These are phyloP conservation scores for Numida meleagris DNA, from an alignment of 2,113 vertebrate genomes.

Conservation along the genomic window DNA sequence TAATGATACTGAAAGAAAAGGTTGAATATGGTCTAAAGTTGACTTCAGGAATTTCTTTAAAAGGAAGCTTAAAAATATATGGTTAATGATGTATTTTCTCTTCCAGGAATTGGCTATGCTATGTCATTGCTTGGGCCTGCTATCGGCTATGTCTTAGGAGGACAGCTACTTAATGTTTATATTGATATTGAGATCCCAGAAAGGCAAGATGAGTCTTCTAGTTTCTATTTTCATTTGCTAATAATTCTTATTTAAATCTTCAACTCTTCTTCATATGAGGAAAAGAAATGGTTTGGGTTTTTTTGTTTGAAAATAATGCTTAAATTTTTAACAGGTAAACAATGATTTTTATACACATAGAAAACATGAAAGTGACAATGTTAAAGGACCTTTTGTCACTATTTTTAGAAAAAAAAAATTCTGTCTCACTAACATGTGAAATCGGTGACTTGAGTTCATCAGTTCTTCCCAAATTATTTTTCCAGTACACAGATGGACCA, in stretches of 20 bases:
- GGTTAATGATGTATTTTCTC: slow-evolving; percentile 11
- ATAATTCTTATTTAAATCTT: not conserved
- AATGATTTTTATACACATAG: not conserved
- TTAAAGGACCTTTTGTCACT: not conserved
- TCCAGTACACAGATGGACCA: slow-evolving; percentile 46
- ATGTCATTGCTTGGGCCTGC: slow-evolving; percentile 84
- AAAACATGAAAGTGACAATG: not conserved
- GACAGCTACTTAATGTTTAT: slow-evolving; percentile 80
- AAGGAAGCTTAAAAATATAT: not conserved
- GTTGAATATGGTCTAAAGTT: not conserved
- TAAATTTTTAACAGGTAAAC: not conserved
- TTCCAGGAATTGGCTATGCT: slow-evolving; percentile 80
- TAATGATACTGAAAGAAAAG: not conserved
- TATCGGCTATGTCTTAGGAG: slow-evolving; percentile 82
- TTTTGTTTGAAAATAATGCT: not conserved
- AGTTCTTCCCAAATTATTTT: slow-evolving; percentile 42
- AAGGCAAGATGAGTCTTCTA: slow-evolving; percentile 71
- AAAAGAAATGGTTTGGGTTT: not conserved
- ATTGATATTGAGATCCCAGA: slow-evolving; percentile 74
- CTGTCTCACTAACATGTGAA: not conserved
- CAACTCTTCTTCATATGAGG: not conserved
- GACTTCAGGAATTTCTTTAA: not conserved
- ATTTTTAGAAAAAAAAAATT: not conserved
- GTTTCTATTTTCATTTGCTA: not conserved
- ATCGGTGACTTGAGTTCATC: not conserved